Conservation (phyloP, 2,113 vertebrate species). For the Terrapene triunguis region DNA sequence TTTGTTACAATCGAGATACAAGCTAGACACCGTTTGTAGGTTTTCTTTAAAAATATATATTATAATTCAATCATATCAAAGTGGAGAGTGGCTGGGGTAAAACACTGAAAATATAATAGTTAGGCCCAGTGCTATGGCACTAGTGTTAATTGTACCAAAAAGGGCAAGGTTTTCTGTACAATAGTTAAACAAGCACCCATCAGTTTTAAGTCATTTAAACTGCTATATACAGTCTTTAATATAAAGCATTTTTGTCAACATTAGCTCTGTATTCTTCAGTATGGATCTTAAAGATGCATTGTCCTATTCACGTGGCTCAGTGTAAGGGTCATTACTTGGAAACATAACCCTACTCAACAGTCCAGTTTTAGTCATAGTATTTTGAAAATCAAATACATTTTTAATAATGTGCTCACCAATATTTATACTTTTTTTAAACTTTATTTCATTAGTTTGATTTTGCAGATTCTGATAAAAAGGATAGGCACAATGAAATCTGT, state of each 20-base stretch:
- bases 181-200: constrained; percentile 11
- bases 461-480: constrained; percentile 36
- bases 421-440: constrained; percentile 5
- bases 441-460: not conserved
- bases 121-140: constrained; percentile 32
- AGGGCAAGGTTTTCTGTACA: not conserved
- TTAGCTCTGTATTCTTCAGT: constrained; percentile 41
- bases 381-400: not conserved
- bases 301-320: not conserved
- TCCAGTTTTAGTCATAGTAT: not conserved
- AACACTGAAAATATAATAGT: constrained; percentile 7
- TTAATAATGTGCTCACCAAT: not conserved
- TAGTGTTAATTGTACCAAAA: not conserved
- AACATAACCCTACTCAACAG: not conserved
- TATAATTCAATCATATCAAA: constrained; percentile 65
- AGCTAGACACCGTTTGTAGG: constrained; percentile 34
- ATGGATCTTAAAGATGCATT: constrained; percentile 37
- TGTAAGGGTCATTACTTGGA: constrained; percentile 13
- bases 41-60: constrained; percentile 72
- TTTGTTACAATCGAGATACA: constrained; percentile 57
- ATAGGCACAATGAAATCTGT: not conserved
- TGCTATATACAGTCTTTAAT: constrained; percentile 8
- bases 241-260: constrained; percentile 59
- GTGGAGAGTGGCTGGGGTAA: constrained; percentile 36
- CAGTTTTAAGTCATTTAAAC: constrained; percentile 31